These are phyloP conservation scores for Xylota sylvarum DNA, from an alignment of 2,888 invertebrate species.

Conservation along the genomic window DNA sequence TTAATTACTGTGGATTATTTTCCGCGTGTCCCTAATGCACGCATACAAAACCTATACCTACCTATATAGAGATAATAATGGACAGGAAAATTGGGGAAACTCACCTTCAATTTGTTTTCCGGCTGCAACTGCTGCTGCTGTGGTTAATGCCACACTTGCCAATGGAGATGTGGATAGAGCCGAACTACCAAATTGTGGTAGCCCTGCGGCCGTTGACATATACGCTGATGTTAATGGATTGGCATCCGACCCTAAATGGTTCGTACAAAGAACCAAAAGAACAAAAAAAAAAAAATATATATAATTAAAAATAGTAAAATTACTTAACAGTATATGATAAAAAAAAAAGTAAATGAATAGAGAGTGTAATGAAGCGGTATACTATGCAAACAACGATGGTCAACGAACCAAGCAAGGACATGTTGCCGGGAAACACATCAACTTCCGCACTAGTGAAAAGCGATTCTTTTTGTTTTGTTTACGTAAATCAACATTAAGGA, in stretches of 20 bases:
- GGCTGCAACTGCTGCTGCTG: constrained; percentile 92
- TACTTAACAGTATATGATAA: constrained; percentile 8
- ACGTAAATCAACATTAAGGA: constrained; percentile 52
- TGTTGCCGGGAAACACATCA: constrained; percentile 43
- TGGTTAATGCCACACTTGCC: constrained; percentile 88
- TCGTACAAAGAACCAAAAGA: constrained; percentile 49
- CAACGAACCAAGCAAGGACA: constrained; percentile 59
- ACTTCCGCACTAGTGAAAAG: constrained; percentile 58
- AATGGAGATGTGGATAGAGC: constrained; percentile 88
- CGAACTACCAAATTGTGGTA: constrained; percentile 87
- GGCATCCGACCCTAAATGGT: constrained; percentile 83
- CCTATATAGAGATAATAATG: constrained; percentile 38
- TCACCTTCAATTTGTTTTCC: constrained; percentile 97
- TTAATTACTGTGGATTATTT: constrained; percentile 76
- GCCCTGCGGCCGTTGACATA: constrained; percentile 86
- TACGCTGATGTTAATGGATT: constrained; percentile 88
- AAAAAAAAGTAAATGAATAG: background rate
- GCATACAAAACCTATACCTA: constrained; percentile 33
- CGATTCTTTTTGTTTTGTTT: constrained; percentile 26
- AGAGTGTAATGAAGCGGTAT: background rate
- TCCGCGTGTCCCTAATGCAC: constrained; percentile 51
- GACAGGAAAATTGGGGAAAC: constrained; percentile 75
- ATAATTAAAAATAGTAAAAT: constrained; percentile 48
- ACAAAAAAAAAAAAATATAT: constrained; percentile 27
- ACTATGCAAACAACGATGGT: constrained; percentile 58